Conservation (phyloP, 2,113 vertebrate genomes). For the Oreochromis spilurus region DNA sequence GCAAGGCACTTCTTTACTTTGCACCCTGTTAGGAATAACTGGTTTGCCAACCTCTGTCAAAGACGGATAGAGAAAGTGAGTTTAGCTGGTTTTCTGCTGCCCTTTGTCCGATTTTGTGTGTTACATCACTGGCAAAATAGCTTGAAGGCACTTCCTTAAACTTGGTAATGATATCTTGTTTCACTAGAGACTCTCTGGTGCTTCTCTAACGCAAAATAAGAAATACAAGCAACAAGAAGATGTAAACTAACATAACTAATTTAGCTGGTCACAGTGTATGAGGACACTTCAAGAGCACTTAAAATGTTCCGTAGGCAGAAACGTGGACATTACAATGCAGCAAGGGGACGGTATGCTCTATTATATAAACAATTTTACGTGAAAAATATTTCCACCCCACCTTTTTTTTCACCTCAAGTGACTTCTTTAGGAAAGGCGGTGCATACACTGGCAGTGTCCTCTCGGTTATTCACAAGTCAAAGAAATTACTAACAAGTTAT, state of each 20-base stretch:
- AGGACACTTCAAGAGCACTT: not conserved
- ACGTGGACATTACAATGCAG: not conserved
- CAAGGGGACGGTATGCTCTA: not conserved
- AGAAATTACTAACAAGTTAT: not conserved
- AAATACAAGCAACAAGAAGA: not conserved
- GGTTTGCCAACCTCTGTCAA: not conserved
- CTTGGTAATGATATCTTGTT: not conserved
- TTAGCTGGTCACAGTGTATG: not conserved
- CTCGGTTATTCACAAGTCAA: not conserved
- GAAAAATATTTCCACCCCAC: not conserved
- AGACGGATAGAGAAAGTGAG: not conserved
- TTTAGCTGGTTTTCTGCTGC: not conserved
- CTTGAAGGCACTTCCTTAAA: not conserved
- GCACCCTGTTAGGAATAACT: not conserved
- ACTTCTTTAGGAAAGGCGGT: not conserved
- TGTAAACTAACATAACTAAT: not conserved
- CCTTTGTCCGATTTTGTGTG: not conserved
- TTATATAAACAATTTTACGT: not conserved
- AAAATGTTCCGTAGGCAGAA: not conserved
- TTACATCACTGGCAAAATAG: not conserved
- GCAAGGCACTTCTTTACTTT: not conserved
- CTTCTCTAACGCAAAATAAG: not conserved
- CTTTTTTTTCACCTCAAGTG: not conserved
- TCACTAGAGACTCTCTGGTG: accelerated
- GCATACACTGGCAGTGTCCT: not conserved